Evolutionary conservation across 2,113 vertebrate species (phyloP).

Genomic region (Rana temporaria): DNA sequence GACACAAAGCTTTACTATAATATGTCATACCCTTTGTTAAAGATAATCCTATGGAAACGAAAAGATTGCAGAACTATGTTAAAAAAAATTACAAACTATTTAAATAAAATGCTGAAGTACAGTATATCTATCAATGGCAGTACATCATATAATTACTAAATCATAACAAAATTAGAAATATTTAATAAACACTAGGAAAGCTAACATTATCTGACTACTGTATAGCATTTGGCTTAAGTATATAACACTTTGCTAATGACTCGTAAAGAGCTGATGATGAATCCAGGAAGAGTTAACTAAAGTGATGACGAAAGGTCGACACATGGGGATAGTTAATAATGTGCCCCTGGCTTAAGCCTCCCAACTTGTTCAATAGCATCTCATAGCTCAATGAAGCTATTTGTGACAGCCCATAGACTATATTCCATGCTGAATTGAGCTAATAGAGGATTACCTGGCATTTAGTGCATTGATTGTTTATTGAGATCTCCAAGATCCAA

Average conservation of each 20-base stretch:
- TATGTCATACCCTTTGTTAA: too few species aligned
- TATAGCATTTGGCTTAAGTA: neutral
- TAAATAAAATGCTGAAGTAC: too few species aligned
- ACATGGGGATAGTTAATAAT: slow-evolving; percentile 24
- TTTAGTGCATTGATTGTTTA: slow-evolving; percentile 13
- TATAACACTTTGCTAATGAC: neutral
- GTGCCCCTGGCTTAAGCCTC: slow-evolving; percentile 17
- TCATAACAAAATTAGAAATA: too few species aligned
- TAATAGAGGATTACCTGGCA: slow-evolving; percentile 35
- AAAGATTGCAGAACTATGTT: too few species aligned
- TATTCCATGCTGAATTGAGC: slow-evolving; percentile 29
- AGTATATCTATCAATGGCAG: too few species aligned
- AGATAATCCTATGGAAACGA: too few species aligned
- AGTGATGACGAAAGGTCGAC: slow-evolving; percentile 25
- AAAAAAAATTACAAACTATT: too few species aligned
- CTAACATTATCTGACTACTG: neutral
- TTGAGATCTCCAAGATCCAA: slow-evolving; percentile 11
- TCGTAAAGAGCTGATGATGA: neutral
- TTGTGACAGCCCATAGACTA: slow-evolving; percentile 23
- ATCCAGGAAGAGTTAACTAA: slow-evolving; percentile 2
- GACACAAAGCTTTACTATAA: too few species aligned
- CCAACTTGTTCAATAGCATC: slow-evolving; percentile 6
- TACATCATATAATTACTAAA: too few species aligned
- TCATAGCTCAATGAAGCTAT: slow-evolving; percentile 31
- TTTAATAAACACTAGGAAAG: too few species aligned